phyloP scores from a whole-genome alignment of 53 echinoderm and acorn worm species.

The Pentamera pediparva region DNA sequence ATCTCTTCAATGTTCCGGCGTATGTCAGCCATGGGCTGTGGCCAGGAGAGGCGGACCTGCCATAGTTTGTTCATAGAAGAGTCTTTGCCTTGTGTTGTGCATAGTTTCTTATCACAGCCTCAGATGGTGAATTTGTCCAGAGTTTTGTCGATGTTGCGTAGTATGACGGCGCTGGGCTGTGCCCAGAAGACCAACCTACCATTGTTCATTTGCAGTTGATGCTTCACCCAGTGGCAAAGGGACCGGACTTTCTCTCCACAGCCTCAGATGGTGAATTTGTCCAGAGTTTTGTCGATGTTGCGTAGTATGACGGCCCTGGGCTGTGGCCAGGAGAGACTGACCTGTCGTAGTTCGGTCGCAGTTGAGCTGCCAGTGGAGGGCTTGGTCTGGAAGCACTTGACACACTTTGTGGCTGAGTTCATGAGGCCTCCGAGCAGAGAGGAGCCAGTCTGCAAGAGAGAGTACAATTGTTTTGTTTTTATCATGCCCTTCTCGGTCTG shows the following conservation, averaged over 20 bases:
- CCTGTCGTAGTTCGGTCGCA: conserved; percentile 72
- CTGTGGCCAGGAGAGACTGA: conserved; percentile 71
- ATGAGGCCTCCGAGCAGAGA: conserved; percentile 86
- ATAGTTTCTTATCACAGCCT: no score
- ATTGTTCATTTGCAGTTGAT: conserved; percentile 60
- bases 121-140: conserved; percentile 13
- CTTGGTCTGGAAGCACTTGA: conserved; percentile 85
- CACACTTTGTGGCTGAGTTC: conserved; percentile 90
- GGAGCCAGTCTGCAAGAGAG: conserved; percentile 69
- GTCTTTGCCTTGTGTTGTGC: no score
- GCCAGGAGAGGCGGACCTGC: conserved; percentile 48
- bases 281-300: conserved; percentile 48
- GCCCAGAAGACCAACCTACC: conserved; percentile 81
- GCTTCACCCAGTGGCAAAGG: conserved; percentile 34
- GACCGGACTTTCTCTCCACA: no score
- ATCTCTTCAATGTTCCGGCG: no score
- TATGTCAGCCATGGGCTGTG: no score
- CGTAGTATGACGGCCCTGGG: conserved; percentile 62
- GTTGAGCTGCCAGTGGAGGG: conserved; percentile 47
- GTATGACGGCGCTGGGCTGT: conserved; percentile 58
- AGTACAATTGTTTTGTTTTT: background rate
- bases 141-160: conserved; percentile 57
- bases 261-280: conserved; percentile 14
- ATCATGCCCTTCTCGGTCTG: background rate
- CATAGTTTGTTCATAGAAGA: conserved; percentile 36